phyloP scores from a whole-genome alignment of 2,113 vertebrate genomes.

The Epinephelus moara region DNA sequence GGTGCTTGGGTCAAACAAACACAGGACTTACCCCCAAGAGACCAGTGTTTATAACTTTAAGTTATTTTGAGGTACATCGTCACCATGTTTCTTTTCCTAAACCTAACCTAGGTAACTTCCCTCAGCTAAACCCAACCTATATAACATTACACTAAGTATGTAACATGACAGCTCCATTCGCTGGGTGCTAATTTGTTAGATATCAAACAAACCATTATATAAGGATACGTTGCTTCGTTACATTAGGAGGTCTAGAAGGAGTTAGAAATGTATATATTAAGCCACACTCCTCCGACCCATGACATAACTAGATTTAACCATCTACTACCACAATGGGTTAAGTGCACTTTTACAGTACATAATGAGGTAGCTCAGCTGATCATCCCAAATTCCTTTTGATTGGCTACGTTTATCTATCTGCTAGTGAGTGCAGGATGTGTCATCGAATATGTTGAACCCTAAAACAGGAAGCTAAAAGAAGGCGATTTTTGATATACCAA shows the following conservation, averaged over 20 bases:
- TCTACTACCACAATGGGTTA: not conserved
- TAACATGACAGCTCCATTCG: too few species aligned
- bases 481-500: not conserved
- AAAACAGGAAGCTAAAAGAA: not conserved
- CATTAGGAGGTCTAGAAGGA: not conserved
- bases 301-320: not conserved
- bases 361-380: not conserved
- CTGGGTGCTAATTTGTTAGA: too few species aligned
- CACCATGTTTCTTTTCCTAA: too few species aligned
- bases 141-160: too few species aligned
- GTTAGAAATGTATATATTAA: not conserved
- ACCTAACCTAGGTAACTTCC: too few species aligned
- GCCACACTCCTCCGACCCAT: not conserved
- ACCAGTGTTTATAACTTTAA: too few species aligned
- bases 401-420: slow-evolving; percentile 15
- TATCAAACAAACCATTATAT: too few species aligned
- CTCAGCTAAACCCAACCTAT: too few species aligned
- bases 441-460: not conserved
- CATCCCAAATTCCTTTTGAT: slow-evolving; percentile 35
- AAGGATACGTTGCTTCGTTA: not conserved
- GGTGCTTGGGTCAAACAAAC: too few species aligned
- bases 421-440: not conserved
- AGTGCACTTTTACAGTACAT: not conserved
- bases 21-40: too few species aligned
- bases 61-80: too few species aligned